Evolutionary conservation across 2,113 vertebrate species (phyloP).

Genomic region (Urocitellus parryii): DNA sequence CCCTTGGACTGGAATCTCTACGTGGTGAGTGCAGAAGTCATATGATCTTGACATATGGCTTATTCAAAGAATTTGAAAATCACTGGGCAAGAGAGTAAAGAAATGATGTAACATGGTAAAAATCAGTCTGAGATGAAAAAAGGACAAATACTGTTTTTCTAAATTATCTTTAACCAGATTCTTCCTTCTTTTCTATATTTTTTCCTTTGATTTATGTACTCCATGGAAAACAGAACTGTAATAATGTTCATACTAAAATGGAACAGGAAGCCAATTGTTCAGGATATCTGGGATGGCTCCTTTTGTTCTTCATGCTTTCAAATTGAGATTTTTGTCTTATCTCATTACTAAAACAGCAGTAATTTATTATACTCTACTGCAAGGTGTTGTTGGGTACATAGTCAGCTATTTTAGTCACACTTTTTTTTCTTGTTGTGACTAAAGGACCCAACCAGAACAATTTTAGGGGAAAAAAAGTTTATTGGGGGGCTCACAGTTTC

Average conservation of each 20-base stretch:
- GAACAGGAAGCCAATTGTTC: neutral
- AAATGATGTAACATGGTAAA: neutral
- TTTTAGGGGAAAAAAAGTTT: too few species aligned
- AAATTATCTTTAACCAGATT: neutral
- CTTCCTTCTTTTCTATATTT: neutral
- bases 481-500: too few species aligned
- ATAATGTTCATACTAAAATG: neutral
- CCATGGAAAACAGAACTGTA: neutral
- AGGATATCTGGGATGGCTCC: neutral
- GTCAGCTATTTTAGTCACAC: too few species aligned
- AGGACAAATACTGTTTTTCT: neutral
- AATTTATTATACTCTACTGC: neutral
- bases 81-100: neutral
- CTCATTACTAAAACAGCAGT: neutral
- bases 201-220: neutral
- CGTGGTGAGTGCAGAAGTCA: neutral
- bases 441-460: too few species aligned
- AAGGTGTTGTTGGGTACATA: neutral
- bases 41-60: neutral
- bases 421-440: too few species aligned
- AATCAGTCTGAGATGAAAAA: neutral
- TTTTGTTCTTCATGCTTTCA: neutral
- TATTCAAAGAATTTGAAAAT: neutral
- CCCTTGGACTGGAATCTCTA: neutral
- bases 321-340: neutral